These are phyloP conservation scores for Mola mola DNA, from an alignment of 2,113 vertebrate species.

Conservation along the genomic window DNA sequence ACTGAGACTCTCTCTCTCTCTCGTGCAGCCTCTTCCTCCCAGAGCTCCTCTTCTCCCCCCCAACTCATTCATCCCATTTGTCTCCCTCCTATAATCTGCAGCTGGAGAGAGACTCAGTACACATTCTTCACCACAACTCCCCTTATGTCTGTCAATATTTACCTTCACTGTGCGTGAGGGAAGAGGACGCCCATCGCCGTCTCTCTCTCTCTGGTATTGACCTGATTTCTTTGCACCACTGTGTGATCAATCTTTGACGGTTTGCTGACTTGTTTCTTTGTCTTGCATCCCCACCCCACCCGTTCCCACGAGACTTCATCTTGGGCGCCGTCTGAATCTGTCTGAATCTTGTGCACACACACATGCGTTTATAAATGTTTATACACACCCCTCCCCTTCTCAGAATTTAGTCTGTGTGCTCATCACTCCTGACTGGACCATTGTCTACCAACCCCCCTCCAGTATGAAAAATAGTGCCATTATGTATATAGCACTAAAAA, in stretches of 20 bases:
- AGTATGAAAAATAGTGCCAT: too few relatives aligned
- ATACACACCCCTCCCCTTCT: constrained; percentile 5
- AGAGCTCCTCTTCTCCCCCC: neutral
- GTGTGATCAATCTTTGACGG: constrained; percentile 64
- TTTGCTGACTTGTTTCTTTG: constrained; percentile 70
- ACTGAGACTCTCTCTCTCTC: constrained; percentile 1
- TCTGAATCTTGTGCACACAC: constrained; percentile 24
- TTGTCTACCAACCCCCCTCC: constrained; percentile 30
- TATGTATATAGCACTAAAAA: too few relatives aligned
- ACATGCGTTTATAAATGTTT: constrained; percentile 7
- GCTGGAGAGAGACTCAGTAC: neutral
- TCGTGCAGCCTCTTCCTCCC: neutral
- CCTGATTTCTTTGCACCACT: constrained; percentile 50
- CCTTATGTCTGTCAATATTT: constrained; percentile 63
- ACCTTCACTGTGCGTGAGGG: constrained; percentile 42
- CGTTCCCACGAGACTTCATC: constrained; percentile 24
- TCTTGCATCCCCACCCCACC: constrained; percentile 22
- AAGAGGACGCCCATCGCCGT: neutral
- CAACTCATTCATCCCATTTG: constrained; percentile 42
- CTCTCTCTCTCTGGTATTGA: constrained; percentile 21
- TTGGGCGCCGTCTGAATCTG: constrained; percentile 53
- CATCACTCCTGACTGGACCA: constrained; percentile 52
- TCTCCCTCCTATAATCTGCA: constrained; percentile 36
- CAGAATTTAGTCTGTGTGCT: constrained; percentile 34
- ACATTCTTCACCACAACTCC: constrained; percentile 41